A percentile compares a stretch with the other conserved stretches of the same genome.
phyloP scores from a whole-genome alignment of 2,113 vertebrate genomes.

The Sialia sialis region DNA sequence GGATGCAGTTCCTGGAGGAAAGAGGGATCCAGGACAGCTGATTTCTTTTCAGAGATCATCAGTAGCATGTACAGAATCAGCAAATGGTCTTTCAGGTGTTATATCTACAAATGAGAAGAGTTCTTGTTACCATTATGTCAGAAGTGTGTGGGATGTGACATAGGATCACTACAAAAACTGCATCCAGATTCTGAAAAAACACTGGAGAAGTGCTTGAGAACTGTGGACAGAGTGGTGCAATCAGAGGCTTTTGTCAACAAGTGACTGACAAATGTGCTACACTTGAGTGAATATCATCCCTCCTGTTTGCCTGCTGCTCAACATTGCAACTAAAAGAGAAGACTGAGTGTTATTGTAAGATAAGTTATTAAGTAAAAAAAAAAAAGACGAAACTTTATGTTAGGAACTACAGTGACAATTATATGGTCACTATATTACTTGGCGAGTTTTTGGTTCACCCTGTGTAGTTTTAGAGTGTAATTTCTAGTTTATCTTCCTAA shows the following conservation, averaged over 20 bases:
- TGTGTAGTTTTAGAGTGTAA: not conserved
- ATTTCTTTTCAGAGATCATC: not conserved
- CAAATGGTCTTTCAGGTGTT: conserved; percentile 39
- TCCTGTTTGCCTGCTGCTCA: not conserved
- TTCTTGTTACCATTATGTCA: not conserved
- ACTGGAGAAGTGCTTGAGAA: not conserved
- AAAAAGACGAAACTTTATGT: not conserved
- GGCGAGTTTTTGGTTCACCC: not conserved
- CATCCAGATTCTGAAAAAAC: not conserved
- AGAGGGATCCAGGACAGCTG: not conserved
- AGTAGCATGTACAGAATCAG: not conserved
- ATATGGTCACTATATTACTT: not conserved
- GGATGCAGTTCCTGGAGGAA: not conserved
- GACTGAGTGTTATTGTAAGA: not conserved
- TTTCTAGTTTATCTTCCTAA: not conserved
- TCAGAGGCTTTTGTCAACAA: conserved; percentile 73
- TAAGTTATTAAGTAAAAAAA: not conserved
- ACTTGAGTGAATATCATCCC: conserved; percentile 42
- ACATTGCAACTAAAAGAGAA: not conserved
- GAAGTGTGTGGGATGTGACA: not conserved
- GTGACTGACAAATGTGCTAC: conserved; percentile 73
- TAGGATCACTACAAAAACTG: not conserved
- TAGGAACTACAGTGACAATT: not conserved
- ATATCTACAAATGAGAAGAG: conserved; percentile 1
- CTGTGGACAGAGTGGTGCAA: conserved; percentile 42